Evolutionary conservation across 2,797 vertebrate species (phyloP).

Genomic region (Hippocampus kuda): DNA sequence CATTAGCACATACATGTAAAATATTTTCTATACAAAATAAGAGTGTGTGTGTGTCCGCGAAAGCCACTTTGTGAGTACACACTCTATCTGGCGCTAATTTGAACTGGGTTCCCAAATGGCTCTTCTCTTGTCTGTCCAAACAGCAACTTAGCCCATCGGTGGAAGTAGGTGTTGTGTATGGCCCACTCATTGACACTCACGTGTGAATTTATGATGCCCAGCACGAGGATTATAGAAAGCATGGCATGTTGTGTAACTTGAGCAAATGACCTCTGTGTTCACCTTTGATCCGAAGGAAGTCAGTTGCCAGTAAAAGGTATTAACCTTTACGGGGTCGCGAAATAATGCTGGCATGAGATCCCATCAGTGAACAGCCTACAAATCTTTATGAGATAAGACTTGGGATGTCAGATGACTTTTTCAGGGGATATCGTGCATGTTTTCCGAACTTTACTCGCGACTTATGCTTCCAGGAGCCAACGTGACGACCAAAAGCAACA

Average conservation of each 20-base stretch:
- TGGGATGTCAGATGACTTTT: background rate
- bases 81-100: too few relatives aligned
- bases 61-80: too few relatives aligned
- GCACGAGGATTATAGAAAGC: background rate
- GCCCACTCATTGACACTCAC: too few relatives aligned
- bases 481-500: slow-evolving; percentile 19
- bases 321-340: background rate
- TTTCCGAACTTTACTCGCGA: slow-evolving; percentile 20
- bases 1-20: too few relatives aligned
- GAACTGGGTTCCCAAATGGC: too few relatives aligned
- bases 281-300: slow-evolving; percentile 5
- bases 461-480: slow-evolving; percentile 23
- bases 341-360: slow-evolving; percentile 1
- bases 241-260: background rate
- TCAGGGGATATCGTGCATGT: background rate
- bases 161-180: too few relatives aligned
- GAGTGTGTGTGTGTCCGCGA: too few relatives aligned
- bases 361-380: background rate
- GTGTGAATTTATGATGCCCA: background rate
- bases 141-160: too few relatives aligned
- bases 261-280: background rate
- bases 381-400: background rate
- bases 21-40: too few relatives aligned
- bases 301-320: background rate
- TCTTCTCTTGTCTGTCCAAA: too few relatives aligned